Evolutionary conservation across 2,113 vertebrate species (phyloP).

Genomic region (Reinhardtius hippoglossoides): DNA sequence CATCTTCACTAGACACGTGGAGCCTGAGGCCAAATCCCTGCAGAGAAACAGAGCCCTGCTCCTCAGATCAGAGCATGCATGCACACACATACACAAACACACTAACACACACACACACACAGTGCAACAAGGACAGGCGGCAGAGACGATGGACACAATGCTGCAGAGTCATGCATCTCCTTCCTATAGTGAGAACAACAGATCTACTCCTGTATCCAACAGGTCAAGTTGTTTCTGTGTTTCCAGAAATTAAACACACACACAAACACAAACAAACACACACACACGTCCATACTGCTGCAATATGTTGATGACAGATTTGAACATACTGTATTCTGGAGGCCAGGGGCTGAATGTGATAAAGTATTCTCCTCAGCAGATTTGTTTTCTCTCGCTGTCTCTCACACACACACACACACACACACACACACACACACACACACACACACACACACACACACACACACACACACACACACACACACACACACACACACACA

Average conservation of each 20-base stretch:
- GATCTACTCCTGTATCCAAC: conserved; percentile 10
- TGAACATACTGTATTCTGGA: neutral
- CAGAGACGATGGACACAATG: conserved; percentile 13
- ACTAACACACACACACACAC: conserved; percentile 23
- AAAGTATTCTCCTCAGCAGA: neutral
- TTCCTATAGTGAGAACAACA: conserved; percentile 22
- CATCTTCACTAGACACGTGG: conserved; percentile 55
- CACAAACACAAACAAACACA: conserved; percentile 1
- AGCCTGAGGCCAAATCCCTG: conserved; percentile 66
- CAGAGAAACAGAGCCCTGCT: conserved; percentile 50
- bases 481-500: too few species aligned
- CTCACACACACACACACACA: too few species aligned
- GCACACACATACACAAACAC: neutral
- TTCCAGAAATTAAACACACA: conserved; percentile 10
- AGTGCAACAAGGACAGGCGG: conserved; percentile 47
- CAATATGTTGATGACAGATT: conserved; percentile 7
- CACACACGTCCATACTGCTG: neutral
- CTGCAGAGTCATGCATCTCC: conserved; percentile 49
- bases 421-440: too few species aligned
- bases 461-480: too few species aligned
- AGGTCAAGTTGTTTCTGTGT: conserved; percentile 41
- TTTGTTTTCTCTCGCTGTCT: conserved; percentile 1
- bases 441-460: too few species aligned
- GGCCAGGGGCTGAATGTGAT: neutral
- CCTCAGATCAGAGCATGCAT: conserved; percentile 47